Evolutionary conservation across 2,888 invertebrate genomes (phyloP).

Genomic region (Cremastinae sp.): DNA sequence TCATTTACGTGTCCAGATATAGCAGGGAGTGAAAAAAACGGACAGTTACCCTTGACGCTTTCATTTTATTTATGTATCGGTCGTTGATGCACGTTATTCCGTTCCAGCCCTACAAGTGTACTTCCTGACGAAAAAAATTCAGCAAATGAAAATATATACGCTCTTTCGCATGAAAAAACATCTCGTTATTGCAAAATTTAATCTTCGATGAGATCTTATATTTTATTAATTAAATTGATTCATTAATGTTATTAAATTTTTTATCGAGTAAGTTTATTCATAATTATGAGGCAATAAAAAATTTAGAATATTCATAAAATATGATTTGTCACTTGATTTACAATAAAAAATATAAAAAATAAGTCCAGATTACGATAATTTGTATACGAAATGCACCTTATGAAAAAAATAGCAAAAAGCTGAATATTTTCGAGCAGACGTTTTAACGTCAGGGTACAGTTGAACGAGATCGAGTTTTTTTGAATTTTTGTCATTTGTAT

Average conservation of each 20-base stretch:
- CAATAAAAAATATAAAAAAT: no score
- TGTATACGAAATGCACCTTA: no score
- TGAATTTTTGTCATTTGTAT: not conserved
- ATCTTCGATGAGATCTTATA: not conserved
- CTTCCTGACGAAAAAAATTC: not conserved
- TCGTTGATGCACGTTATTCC: constrained; percentile 2
- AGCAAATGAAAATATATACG: not conserved
- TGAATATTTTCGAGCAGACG: not conserved
- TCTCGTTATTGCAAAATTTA: no score
- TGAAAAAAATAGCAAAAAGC: no score
- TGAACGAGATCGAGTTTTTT: not conserved
- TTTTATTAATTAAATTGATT: no score
- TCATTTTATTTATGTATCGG: constrained; percentile 16
- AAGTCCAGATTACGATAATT: no score
- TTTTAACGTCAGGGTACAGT: not conserved
- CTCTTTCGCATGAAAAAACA: not conserved
- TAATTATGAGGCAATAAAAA: no score
- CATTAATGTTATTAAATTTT: no score
- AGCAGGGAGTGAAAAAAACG: constrained; percentile 28
- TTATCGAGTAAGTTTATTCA: no score
- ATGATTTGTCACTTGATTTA: no score
- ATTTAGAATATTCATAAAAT: no score
- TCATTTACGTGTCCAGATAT: not conserved
- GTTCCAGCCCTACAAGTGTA: not conserved
- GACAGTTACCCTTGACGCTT: not conserved